A percentile compares a stretch with the other conserved stretches of the same genome.
These are phyloP conservation scores for Stenchaetothrips biformis DNA, from an alignment of 2,888 invertebrate species.

Conservation along the genomic window DNA sequence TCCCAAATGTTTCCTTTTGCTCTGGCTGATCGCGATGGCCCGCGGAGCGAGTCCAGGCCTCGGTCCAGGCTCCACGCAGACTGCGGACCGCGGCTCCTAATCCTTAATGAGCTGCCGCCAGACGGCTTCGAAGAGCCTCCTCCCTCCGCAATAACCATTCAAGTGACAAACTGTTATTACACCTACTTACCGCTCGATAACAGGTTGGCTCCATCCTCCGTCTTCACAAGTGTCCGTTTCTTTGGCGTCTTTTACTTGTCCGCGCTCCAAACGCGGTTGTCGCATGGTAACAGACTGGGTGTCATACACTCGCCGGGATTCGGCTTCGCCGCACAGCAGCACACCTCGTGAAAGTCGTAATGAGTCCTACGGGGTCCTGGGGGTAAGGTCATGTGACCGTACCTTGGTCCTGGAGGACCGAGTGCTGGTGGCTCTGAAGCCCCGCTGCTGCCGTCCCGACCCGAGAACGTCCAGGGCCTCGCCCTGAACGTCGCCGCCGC, in stretches of 20 bases:
- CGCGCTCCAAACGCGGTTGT: background rate
- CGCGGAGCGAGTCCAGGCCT: too few species aligned
- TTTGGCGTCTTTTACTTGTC: background rate
- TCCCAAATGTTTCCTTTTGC: background rate
- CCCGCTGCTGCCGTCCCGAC: too few species aligned
- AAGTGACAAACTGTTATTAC: constrained; percentile 21
- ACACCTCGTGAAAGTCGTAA: too few species aligned
- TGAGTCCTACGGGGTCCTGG: too few species aligned
- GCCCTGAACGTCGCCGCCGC: too few species aligned
- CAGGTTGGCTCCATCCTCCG: background rate
- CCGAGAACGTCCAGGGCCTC: too few species aligned
- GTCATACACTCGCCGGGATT: background rate
- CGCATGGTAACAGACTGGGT: background rate
- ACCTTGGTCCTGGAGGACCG: too few species aligned
- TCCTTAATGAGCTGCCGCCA: background rate
- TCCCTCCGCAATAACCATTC: constrained; percentile 2
- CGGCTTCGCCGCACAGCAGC: too few species aligned
- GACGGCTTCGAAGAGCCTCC: background rate
- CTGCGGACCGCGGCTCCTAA: background rate
- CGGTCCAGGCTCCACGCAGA: too few species aligned
- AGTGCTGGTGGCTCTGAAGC: too few species aligned
- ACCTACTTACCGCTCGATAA: constrained; percentile 1
- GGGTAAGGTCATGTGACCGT: too few species aligned
- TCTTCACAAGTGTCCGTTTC: background rate
- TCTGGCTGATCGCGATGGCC: too few species aligned